Base-by-base conservation (phyloP, 2,797 vertebrate genomes). In the Trichosurus vulpecula region DNA sequence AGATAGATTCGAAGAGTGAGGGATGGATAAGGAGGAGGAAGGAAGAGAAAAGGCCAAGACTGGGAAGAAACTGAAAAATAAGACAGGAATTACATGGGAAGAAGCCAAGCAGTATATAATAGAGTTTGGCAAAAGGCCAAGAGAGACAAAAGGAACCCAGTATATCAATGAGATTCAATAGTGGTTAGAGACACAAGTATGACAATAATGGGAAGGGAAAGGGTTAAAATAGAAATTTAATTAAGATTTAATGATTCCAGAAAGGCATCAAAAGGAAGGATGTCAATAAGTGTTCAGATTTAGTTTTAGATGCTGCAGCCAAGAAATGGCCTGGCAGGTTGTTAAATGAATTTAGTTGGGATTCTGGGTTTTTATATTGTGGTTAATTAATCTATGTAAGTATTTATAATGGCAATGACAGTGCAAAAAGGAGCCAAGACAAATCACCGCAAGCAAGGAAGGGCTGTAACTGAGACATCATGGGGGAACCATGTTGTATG, bases 371-470 rank as follows among this genome's bases (percentile, higher is more conserved):
- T 93, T 96, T 92, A 91, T 94, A 66, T 25, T 41, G 41, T 93
- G 81, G 58, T 97, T 97, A 98, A 98, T 98, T 98, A 97, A 98
- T 98, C 97, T 97, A 22, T 94, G 96, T 95, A 97, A 97, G 94
- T 97, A 97, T 98, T 97, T 98, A 98, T 96, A 93, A 92, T 91
- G 66, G 54, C 92, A 93, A 97, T 94, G 94, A 96, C 97, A 97
- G 96, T 95, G 54, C 4, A 0, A 94, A 52, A n/a, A 2, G 54
- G 57, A 92, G 92, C 58, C 55, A 93, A 96, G 94, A 92, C 90
- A 93, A 93, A 89, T 93, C 92, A 92, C 66, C 54, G 1, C 35
- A 91, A 96, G 8, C 35, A 13, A 22, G 61, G 58, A 31, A 6
- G 9, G 12, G 9, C 55, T 47, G 22, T 29, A 41, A 13, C 9